Base-by-base conservation (phyloP, 2,113 vertebrate species). In the Stomatorhinus ivindoensis region DNA sequence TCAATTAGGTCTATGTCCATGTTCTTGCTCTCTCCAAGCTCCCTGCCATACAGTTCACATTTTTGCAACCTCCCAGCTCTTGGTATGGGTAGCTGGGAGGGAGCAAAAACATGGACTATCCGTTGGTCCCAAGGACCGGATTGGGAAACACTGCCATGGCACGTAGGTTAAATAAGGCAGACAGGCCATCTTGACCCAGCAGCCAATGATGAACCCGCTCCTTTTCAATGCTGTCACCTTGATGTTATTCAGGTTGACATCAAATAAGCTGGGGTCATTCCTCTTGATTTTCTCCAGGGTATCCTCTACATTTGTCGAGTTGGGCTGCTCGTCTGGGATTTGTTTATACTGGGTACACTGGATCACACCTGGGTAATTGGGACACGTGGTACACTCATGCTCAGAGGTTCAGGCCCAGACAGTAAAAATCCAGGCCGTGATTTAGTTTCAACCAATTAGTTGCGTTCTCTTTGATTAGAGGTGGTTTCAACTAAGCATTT, bases 211-310 rank as follows among this genome's bases (percentile, higher is more conserved):
- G 27, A 85, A 21, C 82, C 82, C 44, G 44, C 21, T n/a, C 82
- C 35, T n/a, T 10, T 44, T 83, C 53, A 55, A 10, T 13, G 21
- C 5, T 82, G 24, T 48, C 92, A 99, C 98, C 97, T 95, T 96
- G 91, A 99, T 99, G 93, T 99, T 99, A 93, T 99, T 99, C 76
- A 99, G 97, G 94, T 99, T 99, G 90, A 99, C 97, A 90, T 99
- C 98, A 90, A 97, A 94, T 19, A 99, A 96, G 50, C 97, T 95
- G 0, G 97, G 96, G 92, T 99, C 98, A 1, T 99, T 99, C 93
- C 89, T 97, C 90, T 97, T 97, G 88, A 99, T 91, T 91, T 93
- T 95, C 93, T 96, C 92, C 91, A 99, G 94, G 0, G 98, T 99
- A 90, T 98, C 96, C 89, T 99, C 98, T 73, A 99, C 95, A 0